Evolutionary conservation across 2,888 invertebrate species (phyloP), one percentile per base, ranked within the genome.

Genomic region (Aspidiotus rigidus): DNA sequence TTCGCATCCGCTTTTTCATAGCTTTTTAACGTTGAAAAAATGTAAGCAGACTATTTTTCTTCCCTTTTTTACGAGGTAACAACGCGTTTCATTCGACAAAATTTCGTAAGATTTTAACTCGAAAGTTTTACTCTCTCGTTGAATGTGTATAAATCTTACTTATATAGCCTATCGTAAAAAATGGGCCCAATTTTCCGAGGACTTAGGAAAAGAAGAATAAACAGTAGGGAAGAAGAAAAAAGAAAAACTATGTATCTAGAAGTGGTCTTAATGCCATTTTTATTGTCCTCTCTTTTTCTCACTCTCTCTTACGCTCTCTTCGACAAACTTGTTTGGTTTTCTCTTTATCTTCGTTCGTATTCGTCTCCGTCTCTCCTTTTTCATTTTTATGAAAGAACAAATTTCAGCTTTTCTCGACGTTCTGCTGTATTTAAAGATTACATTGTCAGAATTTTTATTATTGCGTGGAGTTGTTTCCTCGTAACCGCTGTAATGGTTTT

Each of bases 1-100:
- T 53, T 53, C 56, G 15, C 15, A 16, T 55, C 17, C 15, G 55
- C 56, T 59, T 67, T 67, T 59, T 60, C 39, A 44, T 67, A 42
- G 17, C 44, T 67, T 67, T 67, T 67, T 67, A 59, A 60, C 60
- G 59, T 53, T 44, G 39, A 13, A 59, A 17, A 64, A 64, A 56
- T 60, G 49, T 67, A 67, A 67, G 67, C 60, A 67, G 67, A 44
- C 57, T 57, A 60, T 60, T 59, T 67, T 67, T 67, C 57, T 49
- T n/a, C 49, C 28, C 55, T 54, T 64, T 67, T 67, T 67, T 67
- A 67, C 59, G 67, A 67, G 67, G 67, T 67, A 67, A 59, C 67
- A 67, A 67, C 67, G 57, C 67, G 56, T 67, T 67, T 67, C 59
- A 67, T 67, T 67, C 67, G 67, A 67, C 67, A 60, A 67, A 67